Conservation (phyloP, 2,797 vertebrate genomes). For the Acipenser transmontanus region DNA sequence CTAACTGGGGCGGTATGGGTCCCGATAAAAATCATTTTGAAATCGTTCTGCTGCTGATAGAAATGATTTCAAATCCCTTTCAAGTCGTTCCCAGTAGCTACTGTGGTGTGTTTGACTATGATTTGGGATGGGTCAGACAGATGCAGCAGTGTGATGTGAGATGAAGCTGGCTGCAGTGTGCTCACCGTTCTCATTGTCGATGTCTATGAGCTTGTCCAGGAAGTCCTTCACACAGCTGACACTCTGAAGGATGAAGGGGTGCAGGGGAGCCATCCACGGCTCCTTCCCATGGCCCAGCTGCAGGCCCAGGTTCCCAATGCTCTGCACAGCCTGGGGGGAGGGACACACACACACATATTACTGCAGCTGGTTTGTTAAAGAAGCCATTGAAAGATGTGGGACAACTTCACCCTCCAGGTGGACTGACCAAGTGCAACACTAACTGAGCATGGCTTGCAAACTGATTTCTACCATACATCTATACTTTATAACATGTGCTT, state of each 20-base stretch:
- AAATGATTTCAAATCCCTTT: too few relatives aligned
- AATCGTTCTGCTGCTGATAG: too few relatives aligned
- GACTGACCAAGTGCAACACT: too few relatives aligned
- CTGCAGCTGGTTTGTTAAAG: not conserved
- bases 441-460: too few relatives aligned
- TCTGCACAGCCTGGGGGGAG: conserved; percentile 73
- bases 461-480: too few relatives aligned
- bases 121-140: too few relatives aligned
- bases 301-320: conserved; percentile 82
- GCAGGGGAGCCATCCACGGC: conserved; percentile 83
- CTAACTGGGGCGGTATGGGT: too few relatives aligned
- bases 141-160: not conserved
- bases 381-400: too few relatives aligned
- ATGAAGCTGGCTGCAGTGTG: conserved; percentile 1
- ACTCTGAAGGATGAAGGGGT: conserved; percentile 74
- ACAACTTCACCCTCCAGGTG: too few relatives aligned
- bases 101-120: not conserved
- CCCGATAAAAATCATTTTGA: too few relatives aligned
- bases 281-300: conserved; percentile 88
- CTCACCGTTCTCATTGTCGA: conserved; percentile 72
- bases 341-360: conserved; percentile 19
- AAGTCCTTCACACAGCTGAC: conserved; percentile 72
- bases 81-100: too few relatives aligned
- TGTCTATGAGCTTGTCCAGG: conserved; percentile 72
- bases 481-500: too few relatives aligned